Evolutionary conservation across 2,888 invertebrate genomes (phyloP).

Genomic region (Buathra laborator): DNA sequence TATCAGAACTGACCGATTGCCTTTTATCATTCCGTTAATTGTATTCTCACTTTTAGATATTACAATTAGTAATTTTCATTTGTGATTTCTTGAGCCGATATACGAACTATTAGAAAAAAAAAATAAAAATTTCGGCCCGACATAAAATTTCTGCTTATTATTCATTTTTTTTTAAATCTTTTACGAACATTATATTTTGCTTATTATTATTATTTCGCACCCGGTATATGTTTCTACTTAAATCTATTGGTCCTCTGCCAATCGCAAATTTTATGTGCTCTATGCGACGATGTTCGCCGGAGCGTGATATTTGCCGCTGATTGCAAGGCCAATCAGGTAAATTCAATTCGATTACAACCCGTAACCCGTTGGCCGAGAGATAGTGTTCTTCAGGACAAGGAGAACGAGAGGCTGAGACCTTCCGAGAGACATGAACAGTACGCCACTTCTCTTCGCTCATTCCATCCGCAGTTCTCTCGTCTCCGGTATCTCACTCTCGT

Average conservation of each 20-base stretch:
- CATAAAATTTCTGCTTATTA: too few relatives aligned
- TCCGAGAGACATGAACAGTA: not conserved
- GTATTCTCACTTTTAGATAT: too few relatives aligned
- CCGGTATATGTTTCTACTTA: not conserved
- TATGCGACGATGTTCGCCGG: constrained; percentile 42
- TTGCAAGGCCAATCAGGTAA: constrained; percentile 70
- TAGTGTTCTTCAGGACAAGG: constrained; percentile 20
- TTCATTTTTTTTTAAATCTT: too few relatives aligned
- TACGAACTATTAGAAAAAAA: too few relatives aligned
- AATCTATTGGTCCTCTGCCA: constrained; percentile 6
- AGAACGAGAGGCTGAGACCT: constrained; percentile 5
- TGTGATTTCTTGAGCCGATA: too few relatives aligned
- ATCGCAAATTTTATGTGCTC: constrained; percentile 18
- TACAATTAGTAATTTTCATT: too few relatives aligned
- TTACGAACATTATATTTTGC: not conserved
- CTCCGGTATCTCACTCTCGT: constrained; percentile 24
- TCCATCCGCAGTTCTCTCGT: constrained; percentile 39
- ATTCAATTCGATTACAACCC: constrained; percentile 69
- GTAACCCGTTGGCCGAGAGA: constrained; percentile 1
- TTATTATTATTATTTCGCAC: not conserved
- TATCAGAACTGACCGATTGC: not conserved
- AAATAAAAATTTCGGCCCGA: too few relatives aligned
- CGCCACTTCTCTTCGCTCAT: constrained; percentile 32
- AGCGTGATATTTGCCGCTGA: constrained; percentile 69
- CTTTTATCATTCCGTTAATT: not conserved